Percentiles rank a stretch among this genome's conserved stretches.
Conservation (phyloP, 2,888 invertebrate genomes). For the Drosophila tanythrix region DNA sequence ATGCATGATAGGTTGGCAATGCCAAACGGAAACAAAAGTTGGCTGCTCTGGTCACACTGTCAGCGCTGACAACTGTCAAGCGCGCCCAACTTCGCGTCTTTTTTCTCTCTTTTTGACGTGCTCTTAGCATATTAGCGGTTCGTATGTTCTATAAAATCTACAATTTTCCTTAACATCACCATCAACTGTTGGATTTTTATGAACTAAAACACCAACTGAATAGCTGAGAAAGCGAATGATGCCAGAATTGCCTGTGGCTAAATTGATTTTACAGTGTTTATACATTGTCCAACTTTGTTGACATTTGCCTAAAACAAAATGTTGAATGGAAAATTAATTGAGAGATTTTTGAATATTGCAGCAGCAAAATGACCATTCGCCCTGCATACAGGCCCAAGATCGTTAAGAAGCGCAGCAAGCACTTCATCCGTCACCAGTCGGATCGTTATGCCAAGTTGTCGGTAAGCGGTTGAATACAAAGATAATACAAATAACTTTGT, state of each 20-base stretch:
- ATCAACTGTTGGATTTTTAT: conserved; percentile 34
- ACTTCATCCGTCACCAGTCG: conserved; percentile 99
- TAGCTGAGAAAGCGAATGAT: conserved; percentile 22
- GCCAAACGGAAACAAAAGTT: conserved; percentile 50
- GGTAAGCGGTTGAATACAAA: conserved; percentile 86
- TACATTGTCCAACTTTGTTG: conserved; percentile 54
- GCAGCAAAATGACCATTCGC: conserved; percentile 92
- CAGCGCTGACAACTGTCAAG: conserved; percentile 43
- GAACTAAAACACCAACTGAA: conserved; percentile 25
- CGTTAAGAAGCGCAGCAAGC: conserved; percentile 98
- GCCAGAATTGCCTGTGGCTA: conserved; percentile 40
- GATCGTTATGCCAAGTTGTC: conserved; percentile 98
- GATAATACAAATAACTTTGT: neutral
- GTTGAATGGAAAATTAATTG: conserved; percentile 17
- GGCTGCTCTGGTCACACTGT: conserved; percentile 38
- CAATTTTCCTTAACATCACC: conserved; percentile 71
- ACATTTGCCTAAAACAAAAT: conserved; percentile 37
- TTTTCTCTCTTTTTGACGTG: conserved; percentile 84
- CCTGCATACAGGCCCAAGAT: conserved; percentile 95
- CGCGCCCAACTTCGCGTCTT: conserved; percentile 75
- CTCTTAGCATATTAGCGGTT: conserved; percentile 81
- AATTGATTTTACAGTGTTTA: neutral
- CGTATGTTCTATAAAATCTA: conserved; percentile 76
- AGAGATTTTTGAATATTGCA: conserved; percentile 65
- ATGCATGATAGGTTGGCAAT: conserved; percentile 12